These are phyloP conservation scores for Bombus confusus DNA, from an alignment of 1,140 invertebrate species.

Conservation along the genomic window DNA sequence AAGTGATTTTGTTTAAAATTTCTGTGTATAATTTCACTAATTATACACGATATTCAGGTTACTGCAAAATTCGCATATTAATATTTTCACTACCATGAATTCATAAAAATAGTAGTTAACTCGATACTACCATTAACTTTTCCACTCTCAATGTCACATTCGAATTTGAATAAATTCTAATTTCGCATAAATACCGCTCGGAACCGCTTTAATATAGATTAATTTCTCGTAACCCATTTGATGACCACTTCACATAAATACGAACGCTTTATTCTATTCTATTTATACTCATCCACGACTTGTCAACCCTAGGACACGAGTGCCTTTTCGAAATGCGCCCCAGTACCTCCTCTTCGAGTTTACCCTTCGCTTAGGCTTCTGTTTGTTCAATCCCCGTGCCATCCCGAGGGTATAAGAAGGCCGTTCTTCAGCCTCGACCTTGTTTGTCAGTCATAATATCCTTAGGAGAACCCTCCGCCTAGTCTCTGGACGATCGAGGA, in stretches of 20 bases:
- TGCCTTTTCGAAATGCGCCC: not conserved
- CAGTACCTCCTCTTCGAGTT: slow-evolving; percentile 45
- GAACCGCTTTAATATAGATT: not conserved
- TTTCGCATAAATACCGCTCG: no score
- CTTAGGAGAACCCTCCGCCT: slow-evolving; percentile 8
- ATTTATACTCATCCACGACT: slow-evolving; percentile 43
- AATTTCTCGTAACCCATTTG: slow-evolving; percentile 45
- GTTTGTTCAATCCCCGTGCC: slow-evolving; percentile 42
- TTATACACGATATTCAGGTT: not conserved
- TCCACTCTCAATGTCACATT: not conserved
- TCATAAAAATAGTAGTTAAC: not conserved
- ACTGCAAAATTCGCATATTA: not conserved
- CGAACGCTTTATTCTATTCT: slow-evolving; percentile 9
- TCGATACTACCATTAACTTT: not conserved
- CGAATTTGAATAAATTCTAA: no score
- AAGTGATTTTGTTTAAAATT: not conserved
- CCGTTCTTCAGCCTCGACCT: slow-evolving; percentile 25
- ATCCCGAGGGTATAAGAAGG: slow-evolving; percentile 18
- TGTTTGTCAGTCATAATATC: slow-evolving; percentile 60
- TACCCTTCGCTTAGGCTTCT: slow-evolving; percentile 43
- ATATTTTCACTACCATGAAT: not conserved
- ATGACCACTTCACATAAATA: not conserved
- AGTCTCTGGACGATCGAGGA: not conserved
- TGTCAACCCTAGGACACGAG: slow-evolving; percentile 21
- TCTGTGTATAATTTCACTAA: not conserved